A percentile compares a stretch with the other conserved stretches of the same genome.
Conservation (phyloP, 2,113 vertebrate species). For the Pristiophorus japonicus region DNA sequence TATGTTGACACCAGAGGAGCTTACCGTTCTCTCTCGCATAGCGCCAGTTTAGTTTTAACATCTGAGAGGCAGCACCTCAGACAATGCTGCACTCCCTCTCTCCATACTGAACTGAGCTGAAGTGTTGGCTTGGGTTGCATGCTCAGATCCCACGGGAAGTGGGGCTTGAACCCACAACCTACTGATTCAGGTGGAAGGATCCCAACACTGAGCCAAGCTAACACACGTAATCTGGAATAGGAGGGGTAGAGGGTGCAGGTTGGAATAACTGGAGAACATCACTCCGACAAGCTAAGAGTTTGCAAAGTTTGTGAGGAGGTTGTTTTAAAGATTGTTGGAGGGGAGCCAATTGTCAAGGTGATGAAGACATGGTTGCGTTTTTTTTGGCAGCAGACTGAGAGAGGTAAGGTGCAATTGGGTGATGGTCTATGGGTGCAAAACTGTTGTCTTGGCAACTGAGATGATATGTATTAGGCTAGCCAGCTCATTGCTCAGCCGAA, state of each 20-base stretch:
- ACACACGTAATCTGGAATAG: not conserved
- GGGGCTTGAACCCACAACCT: not conserved
- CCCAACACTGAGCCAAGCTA: not conserved
- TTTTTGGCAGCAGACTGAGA: not conserved
- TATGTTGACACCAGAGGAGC: not conserved
- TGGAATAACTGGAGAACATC: not conserved
- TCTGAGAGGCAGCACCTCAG: not conserved
- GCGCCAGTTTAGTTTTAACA: not conserved
- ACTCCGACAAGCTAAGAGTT: not conserved
- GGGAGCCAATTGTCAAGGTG: not conserved
- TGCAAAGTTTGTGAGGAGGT: not conserved
- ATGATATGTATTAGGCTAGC: not conserved
- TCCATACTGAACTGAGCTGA: not conserved
- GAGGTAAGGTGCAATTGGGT: not conserved
- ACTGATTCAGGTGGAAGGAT: not conserved
- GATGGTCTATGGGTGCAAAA: not conserved
- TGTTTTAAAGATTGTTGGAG: not conserved
- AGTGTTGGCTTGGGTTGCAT: not conserved
- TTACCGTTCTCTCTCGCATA: not conserved
- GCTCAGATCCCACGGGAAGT: not conserved
- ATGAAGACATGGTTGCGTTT: not conserved
- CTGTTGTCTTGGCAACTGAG: not conserved
- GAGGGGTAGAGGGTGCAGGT: not conserved
- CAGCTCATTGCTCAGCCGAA: not conserved
- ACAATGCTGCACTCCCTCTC: not conserved